phyloP scores from a whole-genome alignment of 2,113 vertebrate genomes.

The Heteronetta atricapilla region DNA sequence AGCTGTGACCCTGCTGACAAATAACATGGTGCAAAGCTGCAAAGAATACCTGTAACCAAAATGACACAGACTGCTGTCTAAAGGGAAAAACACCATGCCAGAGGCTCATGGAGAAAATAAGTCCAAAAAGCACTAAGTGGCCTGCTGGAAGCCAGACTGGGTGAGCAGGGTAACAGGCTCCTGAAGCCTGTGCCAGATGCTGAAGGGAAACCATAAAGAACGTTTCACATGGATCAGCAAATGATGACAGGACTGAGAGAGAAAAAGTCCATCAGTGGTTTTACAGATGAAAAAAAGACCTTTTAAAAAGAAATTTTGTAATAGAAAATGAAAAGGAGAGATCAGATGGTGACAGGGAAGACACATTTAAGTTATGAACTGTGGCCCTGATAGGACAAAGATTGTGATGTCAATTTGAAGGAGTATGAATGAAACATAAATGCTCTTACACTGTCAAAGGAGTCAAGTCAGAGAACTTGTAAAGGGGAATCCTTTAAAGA shows the following conservation, averaged over 20 bases:
- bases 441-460: neutral
- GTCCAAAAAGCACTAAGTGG: neutral
- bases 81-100: neutral
- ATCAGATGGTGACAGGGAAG: neutral
- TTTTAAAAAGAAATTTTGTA: constrained; percentile 9
- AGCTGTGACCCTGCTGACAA: neutral
- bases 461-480: neutral
- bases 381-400: neutral
- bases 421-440: neutral
- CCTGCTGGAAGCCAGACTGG: neutral
- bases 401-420: neutral
- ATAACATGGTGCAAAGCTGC: neutral
- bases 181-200: neutral
- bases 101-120: neutral
- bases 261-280: neutral
- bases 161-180: neutral
- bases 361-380: constrained; percentile 13
- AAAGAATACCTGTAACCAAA: neutral
- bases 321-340: neutral
- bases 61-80: neutral
- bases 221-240: neutral
- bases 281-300: neutral
- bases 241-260: neutral
- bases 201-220: neutral
- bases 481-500: neutral